These are phyloP conservation scores for Hipposideros armiger DNA, from an alignment of 2,113 vertebrate species.

Conservation along the genomic window DNA sequence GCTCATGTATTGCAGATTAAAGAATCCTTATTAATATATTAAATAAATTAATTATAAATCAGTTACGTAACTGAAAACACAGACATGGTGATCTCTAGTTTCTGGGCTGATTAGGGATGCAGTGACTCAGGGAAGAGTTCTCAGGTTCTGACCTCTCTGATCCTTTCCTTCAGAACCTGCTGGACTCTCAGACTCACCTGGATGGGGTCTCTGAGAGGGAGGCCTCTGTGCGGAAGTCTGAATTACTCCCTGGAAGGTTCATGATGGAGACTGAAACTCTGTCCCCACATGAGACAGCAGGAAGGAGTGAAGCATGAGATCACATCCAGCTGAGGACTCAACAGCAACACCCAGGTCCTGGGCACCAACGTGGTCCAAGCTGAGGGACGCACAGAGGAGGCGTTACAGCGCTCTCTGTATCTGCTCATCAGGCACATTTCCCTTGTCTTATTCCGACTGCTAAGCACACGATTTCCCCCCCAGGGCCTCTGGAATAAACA, in stretches of 20 bases:
- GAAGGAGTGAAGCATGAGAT: neutral
- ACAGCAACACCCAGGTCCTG: rapidly evolving
- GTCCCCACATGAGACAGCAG: neutral
- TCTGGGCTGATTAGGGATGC: neutral
- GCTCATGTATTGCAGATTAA: neutral
- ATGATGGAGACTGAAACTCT: neutral
- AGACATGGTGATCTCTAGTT: neutral
- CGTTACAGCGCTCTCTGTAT: neutral
- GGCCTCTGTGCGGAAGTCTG: neutral
- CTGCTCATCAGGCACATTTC: neutral
- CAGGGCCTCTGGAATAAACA: neutral
- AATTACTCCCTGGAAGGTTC: neutral
- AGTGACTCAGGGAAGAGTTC: neutral
- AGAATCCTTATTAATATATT: neutral
- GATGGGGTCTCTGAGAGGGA: neutral
- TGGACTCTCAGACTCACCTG: neutral
- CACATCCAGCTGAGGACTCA: neutral
- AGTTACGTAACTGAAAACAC: neutral
- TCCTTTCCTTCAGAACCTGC: neutral
- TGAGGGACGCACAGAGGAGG: neutral
- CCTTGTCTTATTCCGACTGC: rapidly evolving
- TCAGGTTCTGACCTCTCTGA: too few species aligned
- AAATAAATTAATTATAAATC: neutral
- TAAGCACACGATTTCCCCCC: neutral
- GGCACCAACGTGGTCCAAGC: neutral